These are phyloP conservation scores for Scolopax mira DNA, from an alignment of 2,113 vertebrate genomes.

Conservation along the genomic window DNA sequence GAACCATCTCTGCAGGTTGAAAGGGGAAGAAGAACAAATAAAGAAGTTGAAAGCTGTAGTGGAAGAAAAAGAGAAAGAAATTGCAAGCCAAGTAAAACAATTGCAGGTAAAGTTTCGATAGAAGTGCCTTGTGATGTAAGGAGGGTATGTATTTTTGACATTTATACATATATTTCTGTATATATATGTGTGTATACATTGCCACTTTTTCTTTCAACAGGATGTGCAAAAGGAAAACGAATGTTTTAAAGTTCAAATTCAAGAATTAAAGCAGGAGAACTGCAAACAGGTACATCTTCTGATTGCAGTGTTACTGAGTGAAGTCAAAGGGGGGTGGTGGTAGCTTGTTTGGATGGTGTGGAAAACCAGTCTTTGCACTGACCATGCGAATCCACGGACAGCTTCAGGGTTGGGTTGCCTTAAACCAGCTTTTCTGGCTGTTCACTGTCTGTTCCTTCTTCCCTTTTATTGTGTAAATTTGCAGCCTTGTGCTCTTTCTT, in stretches of 20 bases:
- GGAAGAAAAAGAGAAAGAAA: conserved; percentile 75
- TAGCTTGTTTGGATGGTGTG: background rate
- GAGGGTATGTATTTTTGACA: background rate
- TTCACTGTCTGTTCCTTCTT: background rate
- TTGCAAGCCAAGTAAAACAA: conserved; percentile 75
- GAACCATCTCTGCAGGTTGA: conserved; percentile 72
- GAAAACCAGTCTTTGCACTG: background rate
- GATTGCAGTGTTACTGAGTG: background rate
- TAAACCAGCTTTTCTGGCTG: background rate
- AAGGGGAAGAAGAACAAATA: conserved; percentile 81
- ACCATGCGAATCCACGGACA: background rate
- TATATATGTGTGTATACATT: background rate
- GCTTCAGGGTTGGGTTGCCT: background rate
- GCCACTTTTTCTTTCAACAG: conserved; percentile 59
- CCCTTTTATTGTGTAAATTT: background rate
- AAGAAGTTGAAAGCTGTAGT: conserved; percentile 78
- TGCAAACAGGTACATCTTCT: conserved; percentile 67
- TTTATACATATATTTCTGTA: background rate
- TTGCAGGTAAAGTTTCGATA: conserved; percentile 76
- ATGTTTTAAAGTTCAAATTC: conserved; percentile 71
- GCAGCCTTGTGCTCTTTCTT: background rate
- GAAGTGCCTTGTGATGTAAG: background rate
- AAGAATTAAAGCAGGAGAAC: conserved; percentile 72
- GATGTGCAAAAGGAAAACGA: conserved; percentile 73
- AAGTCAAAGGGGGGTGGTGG: background rate